These are phyloP conservation scores for Atopsyche davidsoni DNA, from an alignment of 1,140 invertebrate species.

Conservation along the genomic window DNA sequence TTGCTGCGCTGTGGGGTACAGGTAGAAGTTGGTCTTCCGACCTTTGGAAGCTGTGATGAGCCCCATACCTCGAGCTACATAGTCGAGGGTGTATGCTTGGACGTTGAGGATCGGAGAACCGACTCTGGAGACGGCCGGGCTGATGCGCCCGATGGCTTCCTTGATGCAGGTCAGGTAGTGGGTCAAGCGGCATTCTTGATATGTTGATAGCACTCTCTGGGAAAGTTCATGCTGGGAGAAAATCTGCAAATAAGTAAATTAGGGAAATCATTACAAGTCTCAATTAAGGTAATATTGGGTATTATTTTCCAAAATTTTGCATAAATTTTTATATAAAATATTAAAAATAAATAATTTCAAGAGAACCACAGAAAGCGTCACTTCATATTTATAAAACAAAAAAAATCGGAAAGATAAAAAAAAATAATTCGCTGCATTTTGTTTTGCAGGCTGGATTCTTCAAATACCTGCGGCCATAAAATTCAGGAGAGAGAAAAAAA, in stretches of 20 bases:
- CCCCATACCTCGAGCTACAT: conserved; percentile 52
- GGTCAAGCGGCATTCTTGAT: conserved; percentile 49
- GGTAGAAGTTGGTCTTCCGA: conserved; percentile 45
- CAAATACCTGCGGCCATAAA: too few species aligned
- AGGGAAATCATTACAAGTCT: not conserved
- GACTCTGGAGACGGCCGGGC: conserved; percentile 39
- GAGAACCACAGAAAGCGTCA: too few species aligned
- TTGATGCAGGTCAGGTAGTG: conserved; percentile 45
- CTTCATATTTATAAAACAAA: too few species aligned
- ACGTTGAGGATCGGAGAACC: conserved; percentile 31
- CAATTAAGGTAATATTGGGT: not conserved
- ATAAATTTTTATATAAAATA: not conserved
- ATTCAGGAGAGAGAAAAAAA: too few species aligned
- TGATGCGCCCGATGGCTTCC: conserved; percentile 41
- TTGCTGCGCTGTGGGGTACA: conserved; percentile 47
- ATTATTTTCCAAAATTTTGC: not conserved
- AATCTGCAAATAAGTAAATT: conserved; percentile 40
- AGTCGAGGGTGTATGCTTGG: conserved; percentile 44
- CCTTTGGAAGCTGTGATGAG: conserved; percentile 48
- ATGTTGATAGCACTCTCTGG: conserved; percentile 40
- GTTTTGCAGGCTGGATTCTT: too few species aligned
- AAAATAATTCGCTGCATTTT: too few species aligned
- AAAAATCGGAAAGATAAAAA: too few species aligned
- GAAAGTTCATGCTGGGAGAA: conserved; percentile 49
- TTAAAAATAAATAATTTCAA: too few species aligned